These are phyloP conservation scores for Coelopa frigida DNA, from an alignment of 1,140 invertebrate genomes.

Conservation along the genomic window DNA sequence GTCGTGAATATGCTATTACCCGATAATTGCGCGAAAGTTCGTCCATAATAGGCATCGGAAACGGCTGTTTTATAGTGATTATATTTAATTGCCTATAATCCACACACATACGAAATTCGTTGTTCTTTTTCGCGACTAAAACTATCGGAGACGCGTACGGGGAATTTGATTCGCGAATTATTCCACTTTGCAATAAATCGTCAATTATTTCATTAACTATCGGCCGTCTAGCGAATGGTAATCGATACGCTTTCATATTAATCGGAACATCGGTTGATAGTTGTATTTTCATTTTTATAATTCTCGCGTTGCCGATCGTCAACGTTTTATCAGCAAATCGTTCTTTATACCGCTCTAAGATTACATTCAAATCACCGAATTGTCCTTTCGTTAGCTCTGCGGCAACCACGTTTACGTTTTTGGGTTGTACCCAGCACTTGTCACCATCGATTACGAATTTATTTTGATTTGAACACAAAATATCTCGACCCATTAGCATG, in stretches of 20 bases:
- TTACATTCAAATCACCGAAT: too few species aligned
- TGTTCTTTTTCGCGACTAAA: conserved; percentile 25
- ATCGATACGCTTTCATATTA: conserved; percentile 17
- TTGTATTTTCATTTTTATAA: conserved; percentile 15
- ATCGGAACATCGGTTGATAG: conserved; percentile 10
- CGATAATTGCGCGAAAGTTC: conserved; percentile 42
- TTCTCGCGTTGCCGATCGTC: conserved; percentile 1
- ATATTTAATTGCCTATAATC: conserved; percentile 32
- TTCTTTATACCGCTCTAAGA: too few species aligned
- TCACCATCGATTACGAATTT: too few species aligned
- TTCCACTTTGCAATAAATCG: conserved; percentile 11
- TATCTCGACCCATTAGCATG: too few species aligned
- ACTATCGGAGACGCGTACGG: conserved; percentile 23
- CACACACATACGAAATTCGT: conserved; percentile 16
- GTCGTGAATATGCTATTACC: conserved; percentile 40
- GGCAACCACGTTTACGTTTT: too few species aligned
- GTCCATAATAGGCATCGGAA: conserved; percentile 48
- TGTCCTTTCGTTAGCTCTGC: too few species aligned
- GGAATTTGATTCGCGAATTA: conserved; percentile 20
- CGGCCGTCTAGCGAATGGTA: conserved; percentile 23
- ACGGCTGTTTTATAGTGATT: conserved; percentile 43
- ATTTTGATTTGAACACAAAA: too few species aligned
- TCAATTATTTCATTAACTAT: conserved; percentile 23
- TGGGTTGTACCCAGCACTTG: too few species aligned
- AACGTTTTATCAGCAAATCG: background rate